These are phyloP conservation scores for Pemphredon lugubris DNA, from an alignment of 2,888 invertebrate species.

Conservation along the genomic window DNA sequence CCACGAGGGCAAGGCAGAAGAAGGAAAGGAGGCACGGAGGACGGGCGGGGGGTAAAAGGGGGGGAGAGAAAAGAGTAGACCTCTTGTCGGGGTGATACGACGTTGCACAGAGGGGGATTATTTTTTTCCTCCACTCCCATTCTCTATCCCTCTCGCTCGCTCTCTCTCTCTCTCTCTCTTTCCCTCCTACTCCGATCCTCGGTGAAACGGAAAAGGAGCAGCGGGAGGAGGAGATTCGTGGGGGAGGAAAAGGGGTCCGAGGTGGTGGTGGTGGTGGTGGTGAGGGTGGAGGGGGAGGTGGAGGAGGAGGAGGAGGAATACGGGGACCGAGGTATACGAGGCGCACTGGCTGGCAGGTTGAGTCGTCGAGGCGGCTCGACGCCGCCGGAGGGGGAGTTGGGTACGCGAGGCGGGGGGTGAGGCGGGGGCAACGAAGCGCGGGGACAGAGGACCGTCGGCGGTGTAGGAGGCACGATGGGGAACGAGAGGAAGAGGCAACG, in stretches of 20 bases:
- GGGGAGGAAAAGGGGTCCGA: conserved; percentile 41
- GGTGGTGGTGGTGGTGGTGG: conserved; percentile 41
- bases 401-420: conserved; percentile 48
- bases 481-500: conserved; percentile 63
- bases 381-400: conserved; percentile 61
- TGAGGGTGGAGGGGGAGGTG: conserved; percentile 41
- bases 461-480: conserved; percentile 59
- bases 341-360: conserved; percentile 65
- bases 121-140: too few relatives aligned
- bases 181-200: neutral
- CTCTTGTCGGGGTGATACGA: conserved; percentile 35
- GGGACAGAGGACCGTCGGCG: conserved; percentile 48
- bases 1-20: conserved; percentile 57
- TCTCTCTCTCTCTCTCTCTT: too few relatives aligned
- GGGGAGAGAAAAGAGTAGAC: conserved; percentile 33
- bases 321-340: conserved; percentile 50
- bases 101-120: conserved; percentile 32
- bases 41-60: conserved; percentile 13
- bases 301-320: conserved; percentile 37
- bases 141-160: too few relatives aligned
- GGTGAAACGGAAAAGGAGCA: conserved; percentile 51
- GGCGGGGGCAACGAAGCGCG: conserved; percentile 38
- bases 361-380: conserved; percentile 65
- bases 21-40: conserved; percentile 24
- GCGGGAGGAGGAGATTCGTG: conserved; percentile 42